Conservation (phyloP, 2,888 invertebrate species). For the Euproctis similis region DNA sequence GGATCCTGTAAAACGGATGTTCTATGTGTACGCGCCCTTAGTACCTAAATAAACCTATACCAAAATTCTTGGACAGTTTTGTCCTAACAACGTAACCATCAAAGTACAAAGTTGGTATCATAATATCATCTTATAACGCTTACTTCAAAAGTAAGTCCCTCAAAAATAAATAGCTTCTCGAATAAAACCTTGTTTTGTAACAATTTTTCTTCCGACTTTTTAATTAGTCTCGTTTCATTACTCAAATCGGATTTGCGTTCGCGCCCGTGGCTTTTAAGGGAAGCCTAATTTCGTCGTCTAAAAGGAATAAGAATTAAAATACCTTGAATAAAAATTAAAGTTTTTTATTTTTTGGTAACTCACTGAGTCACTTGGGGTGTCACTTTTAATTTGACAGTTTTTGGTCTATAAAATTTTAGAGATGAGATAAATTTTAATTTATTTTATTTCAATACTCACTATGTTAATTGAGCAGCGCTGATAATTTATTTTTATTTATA, state of each 20-base stretch:
- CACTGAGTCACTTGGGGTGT: constrained; percentile 24
- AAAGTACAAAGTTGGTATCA: constrained; percentile 8
- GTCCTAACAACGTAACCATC: constrained; percentile 5
- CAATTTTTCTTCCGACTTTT: constrained; percentile 51
- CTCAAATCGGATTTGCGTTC: constrained; percentile 63
- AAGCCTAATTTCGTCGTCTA: constrained; percentile 41
- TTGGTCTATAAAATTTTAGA: neutral
- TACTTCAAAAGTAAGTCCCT: constrained; percentile 16
- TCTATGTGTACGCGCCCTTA: no score
- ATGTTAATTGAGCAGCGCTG: no score
- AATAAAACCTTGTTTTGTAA: constrained; percentile 41
- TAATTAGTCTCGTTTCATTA: constrained; percentile 63
- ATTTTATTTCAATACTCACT: no score
- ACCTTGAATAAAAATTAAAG: constrained; percentile 28
- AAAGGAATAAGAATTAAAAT: constrained; percentile 14
- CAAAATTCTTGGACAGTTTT: no score
- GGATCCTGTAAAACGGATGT: no score
- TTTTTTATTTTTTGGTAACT: no score
- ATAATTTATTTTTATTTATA: no score
- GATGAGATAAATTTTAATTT: no score
- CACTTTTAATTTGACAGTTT: constrained; percentile 19
- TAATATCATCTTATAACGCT: constrained; percentile 17
- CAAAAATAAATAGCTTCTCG: constrained; percentile 34
- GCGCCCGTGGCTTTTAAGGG: constrained; percentile 49
- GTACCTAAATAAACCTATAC: no score